These are phyloP conservation scores for Cantharis lateralis DNA, from an alignment of 2,888 invertebrate species.

Conservation along the genomic window DNA sequence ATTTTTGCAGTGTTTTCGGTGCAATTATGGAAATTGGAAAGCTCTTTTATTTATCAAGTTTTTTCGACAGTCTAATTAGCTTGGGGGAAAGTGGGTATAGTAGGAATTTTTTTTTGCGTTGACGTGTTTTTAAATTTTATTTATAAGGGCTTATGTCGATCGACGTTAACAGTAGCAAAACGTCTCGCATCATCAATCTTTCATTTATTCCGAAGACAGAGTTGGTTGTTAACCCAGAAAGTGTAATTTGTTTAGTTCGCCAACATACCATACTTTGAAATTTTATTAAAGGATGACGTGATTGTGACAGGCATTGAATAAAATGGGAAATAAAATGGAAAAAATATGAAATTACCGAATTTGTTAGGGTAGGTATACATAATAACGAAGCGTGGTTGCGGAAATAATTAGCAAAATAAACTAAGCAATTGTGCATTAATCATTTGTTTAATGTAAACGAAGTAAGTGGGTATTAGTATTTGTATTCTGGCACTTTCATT, in stretches of 20 bases:
- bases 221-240: slow-evolving; percentile 22
- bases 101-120: slow-evolving; percentile 2
- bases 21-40: neutral
- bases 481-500: neutral
- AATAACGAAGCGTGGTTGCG: neutral
- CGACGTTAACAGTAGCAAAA: slow-evolving; percentile 22
- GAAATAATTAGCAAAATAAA: neutral
- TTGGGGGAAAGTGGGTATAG: neutral
- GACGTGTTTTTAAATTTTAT: slow-evolving; percentile 12
- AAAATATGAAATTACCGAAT: neutral
- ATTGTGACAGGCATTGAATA: slow-evolving; percentile 1
- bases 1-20: neutral
- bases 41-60: neutral
- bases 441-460: neutral
- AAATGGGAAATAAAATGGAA: neutral
- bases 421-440: neutral
- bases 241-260: slow-evolving; percentile 17
- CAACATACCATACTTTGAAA: neutral
- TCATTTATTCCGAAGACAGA: slow-evolving; percentile 17
- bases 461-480: neutral
- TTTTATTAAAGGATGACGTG: slow-evolving; percentile 3
- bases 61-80: neutral
- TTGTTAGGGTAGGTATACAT: neutral
- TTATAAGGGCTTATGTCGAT: slow-evolving; percentile 4
- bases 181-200: slow-evolving; percentile 25